Conservation (phyloP, 2,797 vertebrate genomes). For the Thaleichthys pacificus region DNA sequence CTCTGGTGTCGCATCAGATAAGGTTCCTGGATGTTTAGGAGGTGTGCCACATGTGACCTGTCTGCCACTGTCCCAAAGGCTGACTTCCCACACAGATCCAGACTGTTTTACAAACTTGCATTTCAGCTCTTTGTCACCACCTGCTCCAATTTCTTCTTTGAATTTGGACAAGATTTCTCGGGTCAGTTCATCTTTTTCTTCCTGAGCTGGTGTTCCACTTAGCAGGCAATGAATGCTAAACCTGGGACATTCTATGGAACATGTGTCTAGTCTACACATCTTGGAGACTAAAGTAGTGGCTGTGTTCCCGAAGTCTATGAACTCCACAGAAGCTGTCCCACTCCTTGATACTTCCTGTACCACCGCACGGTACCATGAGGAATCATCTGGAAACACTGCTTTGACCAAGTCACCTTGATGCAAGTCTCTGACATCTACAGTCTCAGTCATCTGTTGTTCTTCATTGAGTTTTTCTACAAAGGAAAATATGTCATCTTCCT, state of each 20-base stretch:
- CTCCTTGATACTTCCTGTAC: constrained; percentile 67
- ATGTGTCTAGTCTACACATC: constrained; percentile 65
- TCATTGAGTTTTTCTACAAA: constrained; percentile 82
- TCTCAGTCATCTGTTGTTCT: constrained; percentile 33
- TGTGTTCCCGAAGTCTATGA: constrained; percentile 92
- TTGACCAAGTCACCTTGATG: constrained; percentile 79
- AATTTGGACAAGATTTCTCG: constrained; percentile 70
- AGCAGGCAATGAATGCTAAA: constrained; percentile 83
- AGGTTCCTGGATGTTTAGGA: constrained; percentile 25
- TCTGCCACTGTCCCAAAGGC: constrained; percentile 73
- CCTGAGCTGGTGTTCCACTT: constrained; percentile 45
- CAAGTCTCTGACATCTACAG: constrained; percentile 55
- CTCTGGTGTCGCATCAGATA: neutral
- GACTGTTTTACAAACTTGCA: constrained; percentile 81
- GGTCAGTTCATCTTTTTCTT: constrained; percentile 32
- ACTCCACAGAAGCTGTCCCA: constrained; percentile 73
- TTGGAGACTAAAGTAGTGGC: constrained; percentile 70
- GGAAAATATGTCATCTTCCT: constrained; percentile 75
- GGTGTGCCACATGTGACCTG: constrained; percentile 63
- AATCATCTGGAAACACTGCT: constrained; percentile 86
- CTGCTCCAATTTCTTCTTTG: constrained; percentile 65
- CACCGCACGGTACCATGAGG: constrained; percentile 85
- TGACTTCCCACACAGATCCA: constrained; percentile 83
- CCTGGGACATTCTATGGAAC: constrained; percentile 64
- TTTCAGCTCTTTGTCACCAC: constrained; percentile 61